Base-by-base conservation (phyloP, 2,888 invertebrate species). In the Hyppa rectilinea region DNA sequence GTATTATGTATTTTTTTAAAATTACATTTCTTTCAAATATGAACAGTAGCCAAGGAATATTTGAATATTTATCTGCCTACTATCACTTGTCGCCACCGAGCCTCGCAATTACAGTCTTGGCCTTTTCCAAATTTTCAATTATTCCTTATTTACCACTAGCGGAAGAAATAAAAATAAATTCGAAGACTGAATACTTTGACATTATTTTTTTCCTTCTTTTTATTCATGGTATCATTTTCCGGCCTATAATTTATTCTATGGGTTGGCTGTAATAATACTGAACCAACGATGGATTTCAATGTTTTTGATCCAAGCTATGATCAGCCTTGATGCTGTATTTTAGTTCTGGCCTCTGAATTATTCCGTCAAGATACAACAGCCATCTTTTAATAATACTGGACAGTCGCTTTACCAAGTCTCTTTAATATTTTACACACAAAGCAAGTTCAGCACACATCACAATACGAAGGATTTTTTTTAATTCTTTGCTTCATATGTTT, bases 131-230 rank as follows among this genome's bases (percentile, higher is more conserved):
- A 70, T 65, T 69, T 69, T 74, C 61, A 78, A 78, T 78, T 78
- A 78, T 70, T 74, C n/a, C 69, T 62, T 78, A 78, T 69, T 74
- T 78, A 69, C 49, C 52, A 69, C 61, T 52, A 45, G 20, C 52
- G 61, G 74, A 64, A 70, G 38, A 59, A 74, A 70, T 78, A 78
- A 78, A 65, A 52, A 65, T 74, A 78, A 74, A 78, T 78, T 74
- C 45, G 61, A 62, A n/a, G 43, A 58, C 56, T 38, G 50, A 56
- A 49, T 61, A 64, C 26, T n/a, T n/a, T n/a, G 38, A 29, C 17
- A 43, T 45, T 29, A n/a, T 29, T 17, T 58, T 36, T 65, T 29
- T 60, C 47, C 34, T 17, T 26, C 47, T 34, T 17, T 26, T 55
- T 59, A 14, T 59, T 45, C 29, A 31, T 47, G 4, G 23, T 20